Evolutionary conservation across 1,140 invertebrate genomes (phyloP), one percentile per base, ranked within the genome.

Genomic region (Whitmania pigra): DNA sequence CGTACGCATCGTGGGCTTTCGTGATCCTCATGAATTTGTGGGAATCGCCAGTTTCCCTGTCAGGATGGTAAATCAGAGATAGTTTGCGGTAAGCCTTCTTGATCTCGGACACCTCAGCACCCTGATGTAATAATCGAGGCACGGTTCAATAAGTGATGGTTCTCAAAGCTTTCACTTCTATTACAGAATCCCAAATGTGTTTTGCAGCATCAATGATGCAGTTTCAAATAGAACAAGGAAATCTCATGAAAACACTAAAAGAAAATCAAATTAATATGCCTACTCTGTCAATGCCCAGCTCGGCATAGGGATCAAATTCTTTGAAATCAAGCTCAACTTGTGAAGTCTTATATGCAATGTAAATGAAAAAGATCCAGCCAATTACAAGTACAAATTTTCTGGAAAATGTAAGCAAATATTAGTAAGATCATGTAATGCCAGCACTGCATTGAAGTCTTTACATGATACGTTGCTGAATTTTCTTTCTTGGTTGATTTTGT

Each of bases 261-360:
- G 15, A 18, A 27, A 71, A 17, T n/a, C 31, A 53, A n/a, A 66
- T 53, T 53, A 40, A 43, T 13, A 71, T 40, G 84, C 84, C 85
- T 84, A 89, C 89, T 68, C 89, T 84, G 72, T 93, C 88, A 76
- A 99, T 86, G 70, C 88, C 89, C 40, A 99, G 85, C 79, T 99
- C 97, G 83, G 94, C 91, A 84, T 94, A 99, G 0, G 96, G 96
- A 86, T 99, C 95, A 86, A 97, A 99, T 82, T 95, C 97, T 22
- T 93, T 90, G 87, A 94, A 92, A 84, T 97, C 93, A 84, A 95
- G 92, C 79, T 98, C 93, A 83, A 97, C 93, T 82, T 96, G 91
- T 0, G 93, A 93, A 13, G 97, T 92, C 87, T 97, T 96, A 80
- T 97, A 97, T 2, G 92, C 90, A 72, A 97, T 83, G 68, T 93